Evolutionary conservation across 2,888 invertebrate species (phyloP).

Genomic region (Epistrophella euchroma): DNA sequence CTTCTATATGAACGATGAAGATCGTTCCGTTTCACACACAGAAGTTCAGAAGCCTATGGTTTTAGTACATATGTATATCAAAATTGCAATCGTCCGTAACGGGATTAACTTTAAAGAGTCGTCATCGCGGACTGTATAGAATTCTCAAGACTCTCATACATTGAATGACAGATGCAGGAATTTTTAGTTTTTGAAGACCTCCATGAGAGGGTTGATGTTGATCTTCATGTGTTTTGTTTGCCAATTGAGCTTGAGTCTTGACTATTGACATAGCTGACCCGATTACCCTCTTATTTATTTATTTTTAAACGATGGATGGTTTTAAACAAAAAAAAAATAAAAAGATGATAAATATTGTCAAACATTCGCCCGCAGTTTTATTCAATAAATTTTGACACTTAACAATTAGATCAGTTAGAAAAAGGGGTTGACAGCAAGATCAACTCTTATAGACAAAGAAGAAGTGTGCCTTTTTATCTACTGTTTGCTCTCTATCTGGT

Average conservation of each 20-base stretch:
- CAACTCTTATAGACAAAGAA: conserved; percentile 25
- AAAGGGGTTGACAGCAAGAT: conserved; percentile 62
- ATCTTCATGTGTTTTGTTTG: conserved; percentile 5
- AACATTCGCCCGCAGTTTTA: conserved; percentile 63
- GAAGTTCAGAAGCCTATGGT: conserved; percentile 8
- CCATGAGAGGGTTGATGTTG: conserved; percentile 26
- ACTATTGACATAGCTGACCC: conserved; percentile 34
- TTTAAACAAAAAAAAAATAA: not conserved
- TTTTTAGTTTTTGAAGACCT: conserved; percentile 35
- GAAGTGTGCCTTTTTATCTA: conserved; percentile 39
- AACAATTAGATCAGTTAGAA: conserved; percentile 57
- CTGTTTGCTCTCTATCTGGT: not conserved
- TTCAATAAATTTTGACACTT: conserved; percentile 55
- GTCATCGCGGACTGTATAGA: conserved; percentile 38
- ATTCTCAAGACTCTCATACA: conserved; percentile 10
- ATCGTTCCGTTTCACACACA: conserved; percentile 57
- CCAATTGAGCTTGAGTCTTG: conserved; percentile 48
- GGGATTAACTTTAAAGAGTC: conserved; percentile 47
- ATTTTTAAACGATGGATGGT: not conserved
- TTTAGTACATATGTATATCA: conserved; percentile 36
- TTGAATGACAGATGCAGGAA: conserved; percentile 46
- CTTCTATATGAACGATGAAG: conserved; percentile 48
- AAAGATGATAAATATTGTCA: conserved; percentile 34
- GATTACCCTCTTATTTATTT: conserved; percentile 39
- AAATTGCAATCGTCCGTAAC: conserved; percentile 69